phyloP scores from a whole-genome alignment of 2,113 vertebrate species.

The Isichthys henryi region DNA sequence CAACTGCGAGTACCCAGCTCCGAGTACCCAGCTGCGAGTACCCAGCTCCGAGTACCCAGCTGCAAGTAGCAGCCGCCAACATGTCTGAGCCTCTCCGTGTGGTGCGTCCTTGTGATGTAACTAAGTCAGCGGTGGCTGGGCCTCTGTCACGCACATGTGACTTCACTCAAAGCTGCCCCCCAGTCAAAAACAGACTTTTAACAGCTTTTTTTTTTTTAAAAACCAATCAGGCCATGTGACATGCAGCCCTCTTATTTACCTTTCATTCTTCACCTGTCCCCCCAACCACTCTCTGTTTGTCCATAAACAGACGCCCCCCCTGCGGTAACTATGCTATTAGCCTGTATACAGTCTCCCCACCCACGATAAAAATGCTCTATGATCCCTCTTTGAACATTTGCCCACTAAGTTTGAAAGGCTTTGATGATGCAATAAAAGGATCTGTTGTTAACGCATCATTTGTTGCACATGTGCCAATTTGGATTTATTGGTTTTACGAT shows the following conservation, averaged over 20 bases:
- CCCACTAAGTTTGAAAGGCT: constrained; percentile 7
- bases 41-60: neutral
- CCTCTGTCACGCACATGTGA: neutral
- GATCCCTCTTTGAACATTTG: neutral
- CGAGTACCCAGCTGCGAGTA: too few species aligned
- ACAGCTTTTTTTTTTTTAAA: neutral
- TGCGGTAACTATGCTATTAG: constrained; percentile 13
- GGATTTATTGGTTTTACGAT: neutral
- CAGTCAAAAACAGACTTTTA: neutral
- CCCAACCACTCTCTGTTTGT: constrained; percentile 15
- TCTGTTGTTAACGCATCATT: neutral
- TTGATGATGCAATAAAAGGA: neutral
- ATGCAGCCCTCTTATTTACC: neutral
- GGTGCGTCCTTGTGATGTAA: neutral
- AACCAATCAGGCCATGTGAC: neutral
- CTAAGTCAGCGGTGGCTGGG: neutral
- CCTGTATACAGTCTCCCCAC: neutral
- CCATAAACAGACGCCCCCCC: constrained; percentile 19
- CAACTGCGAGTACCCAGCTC: neutral
- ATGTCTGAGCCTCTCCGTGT: neutral
- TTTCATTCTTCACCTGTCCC: neutral
- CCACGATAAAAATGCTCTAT: neutral
- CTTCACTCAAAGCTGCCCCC: neutral
- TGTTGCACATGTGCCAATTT: neutral
- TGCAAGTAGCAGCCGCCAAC: neutral